Conservation (phyloP, 2,888 invertebrate species). For the Pedicia rivosa region DNA sequence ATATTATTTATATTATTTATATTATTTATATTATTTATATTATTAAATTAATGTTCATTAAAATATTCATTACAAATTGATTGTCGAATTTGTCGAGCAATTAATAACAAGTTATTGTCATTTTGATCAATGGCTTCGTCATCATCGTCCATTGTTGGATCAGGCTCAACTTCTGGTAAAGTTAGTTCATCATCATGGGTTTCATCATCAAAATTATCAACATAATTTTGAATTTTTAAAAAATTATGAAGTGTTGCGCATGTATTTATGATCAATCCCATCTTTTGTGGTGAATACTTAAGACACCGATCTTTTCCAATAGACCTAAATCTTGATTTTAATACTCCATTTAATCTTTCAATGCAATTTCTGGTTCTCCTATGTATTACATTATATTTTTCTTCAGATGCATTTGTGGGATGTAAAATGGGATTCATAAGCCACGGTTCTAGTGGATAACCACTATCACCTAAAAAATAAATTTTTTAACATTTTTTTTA, state of each 20-base stretch:
- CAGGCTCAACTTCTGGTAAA: background rate
- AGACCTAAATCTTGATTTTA: background rate
- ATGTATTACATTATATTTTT: background rate
- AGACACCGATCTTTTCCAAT: slow-evolving; percentile 1
- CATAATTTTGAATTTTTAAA: background rate
- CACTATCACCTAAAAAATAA: background rate
- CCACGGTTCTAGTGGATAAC: background rate
- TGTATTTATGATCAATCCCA: background rate
- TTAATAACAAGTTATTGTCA: background rate
- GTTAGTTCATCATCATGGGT: no score
- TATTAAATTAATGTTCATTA: no score
- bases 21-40: no score
- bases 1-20: no score
- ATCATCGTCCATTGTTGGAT: no score
- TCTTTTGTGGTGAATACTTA: background rate
- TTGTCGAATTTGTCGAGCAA: background rate
- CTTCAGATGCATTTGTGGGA: background rate
- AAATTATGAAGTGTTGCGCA: slow-evolving; percentile 1
- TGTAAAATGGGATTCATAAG: background rate
- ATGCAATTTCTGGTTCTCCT: background rate
- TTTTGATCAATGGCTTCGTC: background rate
- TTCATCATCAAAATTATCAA: background rate
- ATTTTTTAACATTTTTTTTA: no score
- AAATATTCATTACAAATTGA: background rate
- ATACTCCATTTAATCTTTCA: background rate